These are phyloP conservation scores for Sinocyclocheilus anophthalmus DNA, from an alignment of 2,113 vertebrate genomes.

Conservation along the genomic window DNA sequence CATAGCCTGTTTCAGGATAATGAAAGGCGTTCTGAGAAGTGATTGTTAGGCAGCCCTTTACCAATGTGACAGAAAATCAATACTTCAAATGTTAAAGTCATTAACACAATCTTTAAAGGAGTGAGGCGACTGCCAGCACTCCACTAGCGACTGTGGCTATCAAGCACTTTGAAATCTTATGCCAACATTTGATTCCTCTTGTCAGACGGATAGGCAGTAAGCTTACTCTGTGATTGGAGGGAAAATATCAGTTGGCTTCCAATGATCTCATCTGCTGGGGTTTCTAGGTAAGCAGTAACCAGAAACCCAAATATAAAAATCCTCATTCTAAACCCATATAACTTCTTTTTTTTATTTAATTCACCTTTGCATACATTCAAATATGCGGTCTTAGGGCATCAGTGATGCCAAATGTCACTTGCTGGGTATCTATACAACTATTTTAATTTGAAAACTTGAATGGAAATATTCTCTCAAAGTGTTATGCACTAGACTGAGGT, in stretches of 20 bases:
- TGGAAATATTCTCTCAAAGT: not conserved
- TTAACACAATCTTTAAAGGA: conserved; percentile 51
- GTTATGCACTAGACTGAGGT: not conserved
- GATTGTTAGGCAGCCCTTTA: conserved; percentile 56
- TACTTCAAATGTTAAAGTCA: conserved; percentile 63
- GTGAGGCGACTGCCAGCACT: not conserved
- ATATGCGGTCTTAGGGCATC: not conserved
- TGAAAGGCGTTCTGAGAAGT: conserved; percentile 20
- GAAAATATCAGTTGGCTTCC: not conserved
- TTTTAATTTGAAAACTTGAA: not conserved
- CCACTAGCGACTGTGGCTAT: not conserved
- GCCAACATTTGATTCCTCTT: not conserved
- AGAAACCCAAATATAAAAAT: not conserved
- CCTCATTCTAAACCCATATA: not conserved
- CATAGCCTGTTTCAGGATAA: conserved; percentile 38
- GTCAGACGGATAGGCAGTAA: not conserved
- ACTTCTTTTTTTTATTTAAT: not conserved
- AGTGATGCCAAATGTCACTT: not conserved
- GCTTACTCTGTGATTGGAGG: not conserved
- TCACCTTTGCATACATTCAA: not conserved
- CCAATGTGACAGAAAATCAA: conserved; percentile 68
- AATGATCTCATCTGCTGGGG: not conserved
- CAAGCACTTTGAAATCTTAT: not conserved
- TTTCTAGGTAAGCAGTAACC: not conserved
- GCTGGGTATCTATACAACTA: not conserved